Base-by-base conservation (phyloP, 2,113 vertebrate genomes). In the Dascyllus trimaculatus region DNA sequence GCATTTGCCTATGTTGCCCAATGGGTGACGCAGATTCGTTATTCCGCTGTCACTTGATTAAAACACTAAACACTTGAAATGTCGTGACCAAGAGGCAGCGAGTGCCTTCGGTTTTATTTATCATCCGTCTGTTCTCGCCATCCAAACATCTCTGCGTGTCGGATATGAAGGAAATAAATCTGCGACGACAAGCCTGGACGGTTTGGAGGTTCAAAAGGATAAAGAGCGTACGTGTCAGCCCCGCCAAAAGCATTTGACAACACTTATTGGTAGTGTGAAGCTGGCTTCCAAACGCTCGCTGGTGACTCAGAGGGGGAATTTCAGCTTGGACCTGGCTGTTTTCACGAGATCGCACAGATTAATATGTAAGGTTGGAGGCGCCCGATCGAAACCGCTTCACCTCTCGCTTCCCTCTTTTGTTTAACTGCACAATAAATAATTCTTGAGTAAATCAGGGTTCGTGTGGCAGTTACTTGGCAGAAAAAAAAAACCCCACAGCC, bases 291-390 rank as follows among this genome's bases (percentile, higher is more conserved):
- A 84, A 77, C 25, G 35, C 54, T n/a, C 15, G 62, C 81, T 84
- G 73, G 72, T 93, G 86, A 85, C 78, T 84, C 84, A 82, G 48
- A 65, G 22, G 82, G 70, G 70, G 82, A 51, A 76, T 87, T 89
- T 90, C 21, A 64, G 61, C 71, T 57, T 68, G 57, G 65, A 68
- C 24, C 45, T 14, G 52, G 45, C 26, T 56, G 43, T 57, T 85
- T 86, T 84, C 52, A 84, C 83, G 78, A 68, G 40, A 8, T 29
- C 63, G 73, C 82, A 49, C 21, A 59, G 61, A 63, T 77, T 74
- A 71, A 56, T 81, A 64, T 71, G 75, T 61, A 59, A 45, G 69
- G 73, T 85, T 10, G 9, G 32, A 35, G 56, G 78, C 78, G 40
- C 52, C 63, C 51, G 62, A 81, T 80, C 75, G 62, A 80, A 78